These are phyloP conservation scores for Crioceris asparagi DNA, from an alignment of 2,888 invertebrate species.

Conservation along the genomic window DNA sequence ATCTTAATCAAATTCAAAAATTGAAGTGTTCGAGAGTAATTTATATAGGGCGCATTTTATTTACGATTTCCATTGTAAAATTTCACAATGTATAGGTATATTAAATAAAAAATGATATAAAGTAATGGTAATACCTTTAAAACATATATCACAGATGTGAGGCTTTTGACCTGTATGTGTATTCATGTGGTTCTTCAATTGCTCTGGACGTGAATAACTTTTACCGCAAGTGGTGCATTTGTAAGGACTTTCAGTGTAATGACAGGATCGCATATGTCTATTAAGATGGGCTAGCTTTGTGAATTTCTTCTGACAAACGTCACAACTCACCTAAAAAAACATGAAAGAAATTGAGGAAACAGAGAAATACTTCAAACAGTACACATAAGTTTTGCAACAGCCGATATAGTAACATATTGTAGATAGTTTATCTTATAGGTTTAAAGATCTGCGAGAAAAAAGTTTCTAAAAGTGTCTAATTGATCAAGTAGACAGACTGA, in stretches of 20 bases:
- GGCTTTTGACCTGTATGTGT: conserved; percentile 45
- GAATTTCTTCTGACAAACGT: conserved; percentile 44
- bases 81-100: background rate
- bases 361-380: too few species aligned
- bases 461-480: too few species aligned
- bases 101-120: background rate
- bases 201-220: conserved; percentile 46
- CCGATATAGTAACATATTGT: too few species aligned
- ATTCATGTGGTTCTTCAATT: conserved; percentile 47
- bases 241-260: conserved; percentile 42
- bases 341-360: too few species aligned
- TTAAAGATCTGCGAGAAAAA: too few species aligned
- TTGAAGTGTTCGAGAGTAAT: too few species aligned
- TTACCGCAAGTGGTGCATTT: conserved; percentile 48
- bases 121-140: conserved; percentile 39
- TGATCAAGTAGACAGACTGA: too few species aligned
- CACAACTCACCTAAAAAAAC: conserved; percentile 34
- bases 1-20: too few species aligned
- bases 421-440: too few species aligned
- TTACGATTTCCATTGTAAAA: too few species aligned
- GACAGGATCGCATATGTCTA: conserved; percentile 42
- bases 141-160: conserved; percentile 47
- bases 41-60: too few species aligned
- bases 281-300: conserved; percentile 42
- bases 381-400: too few species aligned